phyloP scores from a whole-genome alignment of 2,888 invertebrate species.

The Torymus auratus region DNA sequence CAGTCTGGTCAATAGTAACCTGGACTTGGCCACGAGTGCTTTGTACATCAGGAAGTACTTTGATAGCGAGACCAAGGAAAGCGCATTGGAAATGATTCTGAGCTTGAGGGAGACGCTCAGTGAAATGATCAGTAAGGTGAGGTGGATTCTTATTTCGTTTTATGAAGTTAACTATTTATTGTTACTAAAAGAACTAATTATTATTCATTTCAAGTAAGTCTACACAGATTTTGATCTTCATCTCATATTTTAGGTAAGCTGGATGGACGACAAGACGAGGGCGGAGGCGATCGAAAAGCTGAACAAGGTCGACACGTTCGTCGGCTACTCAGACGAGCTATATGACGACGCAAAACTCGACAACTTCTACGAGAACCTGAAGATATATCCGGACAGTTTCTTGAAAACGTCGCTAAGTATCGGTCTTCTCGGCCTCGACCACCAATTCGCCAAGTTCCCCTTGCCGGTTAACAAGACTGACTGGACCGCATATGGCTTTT shows the following conservation, averaged over 20 bases:
- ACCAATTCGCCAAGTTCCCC: conserved; percentile 76
- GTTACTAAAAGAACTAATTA: no score
- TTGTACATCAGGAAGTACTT: conserved; percentile 83
- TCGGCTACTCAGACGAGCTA: conserved; percentile 94
- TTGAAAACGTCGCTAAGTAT: conserved; percentile 77
- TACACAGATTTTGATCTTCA: conserved; percentile 84
- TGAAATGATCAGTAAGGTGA: no score
- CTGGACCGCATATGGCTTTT: conserved; percentile 77
- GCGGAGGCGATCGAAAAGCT: conserved; percentile 87
- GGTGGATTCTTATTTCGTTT: no score
- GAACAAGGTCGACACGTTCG: conserved; percentile 89
- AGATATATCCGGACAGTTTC: conserved; percentile 73
- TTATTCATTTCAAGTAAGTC: conserved; percentile 80
- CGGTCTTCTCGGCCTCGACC: conserved; percentile 77
- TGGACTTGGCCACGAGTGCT: conserved; percentile 87
- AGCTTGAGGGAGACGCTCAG: no score
- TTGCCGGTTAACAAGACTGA: conserved; percentile 78
- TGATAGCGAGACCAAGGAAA: no score
- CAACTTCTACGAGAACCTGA: conserved; percentile 83
- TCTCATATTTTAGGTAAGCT: conserved; percentile 84
- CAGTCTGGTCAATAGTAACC: conserved; percentile 86
- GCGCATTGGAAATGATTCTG: no score
- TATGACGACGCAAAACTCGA: conserved; percentile 88
- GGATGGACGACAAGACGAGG: conserved; percentile 94
- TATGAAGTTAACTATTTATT: no score